These are phyloP conservation scores for Sorex maritimensis DNA, from an alignment of 2,797 vertebrate species.

Conservation along the genomic window DNA sequence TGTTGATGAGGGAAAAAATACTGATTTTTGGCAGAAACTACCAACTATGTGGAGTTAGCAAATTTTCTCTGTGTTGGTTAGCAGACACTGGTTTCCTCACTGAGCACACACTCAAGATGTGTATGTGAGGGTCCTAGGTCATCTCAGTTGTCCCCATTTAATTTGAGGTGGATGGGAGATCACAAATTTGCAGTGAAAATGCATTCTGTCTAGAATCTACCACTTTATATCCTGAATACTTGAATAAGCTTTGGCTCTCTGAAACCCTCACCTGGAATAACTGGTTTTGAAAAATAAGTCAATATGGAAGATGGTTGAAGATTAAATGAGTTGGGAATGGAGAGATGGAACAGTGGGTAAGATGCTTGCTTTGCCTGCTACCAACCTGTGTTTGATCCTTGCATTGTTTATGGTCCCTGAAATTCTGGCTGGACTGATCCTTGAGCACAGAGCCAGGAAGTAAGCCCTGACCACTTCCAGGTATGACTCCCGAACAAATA, in stretches of 20 bases:
- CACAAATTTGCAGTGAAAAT: too few species aligned
- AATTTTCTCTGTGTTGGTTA: not conserved
- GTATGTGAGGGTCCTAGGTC: not conserved
- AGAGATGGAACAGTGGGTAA: too few species aligned
- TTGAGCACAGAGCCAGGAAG: too few species aligned
- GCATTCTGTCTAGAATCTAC: not conserved
- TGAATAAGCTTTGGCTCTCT: not conserved
- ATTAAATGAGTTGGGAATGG: not conserved
- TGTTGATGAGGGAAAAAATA: not conserved
- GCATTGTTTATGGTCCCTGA: too few species aligned
- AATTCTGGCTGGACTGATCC: too few species aligned
- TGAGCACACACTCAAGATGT: not conserved
- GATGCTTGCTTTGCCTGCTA: too few species aligned
- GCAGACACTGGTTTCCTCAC: not conserved
- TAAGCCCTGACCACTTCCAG: too few species aligned
- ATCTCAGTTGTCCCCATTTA: not conserved
- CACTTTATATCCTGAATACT: not conserved
- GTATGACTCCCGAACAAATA: too few species aligned
- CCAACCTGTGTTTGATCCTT: too few species aligned
- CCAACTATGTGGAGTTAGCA: not conserved
- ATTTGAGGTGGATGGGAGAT: too few species aligned
- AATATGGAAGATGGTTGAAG: not conserved
- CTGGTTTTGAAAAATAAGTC: not conserved
- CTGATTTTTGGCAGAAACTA: not conserved
- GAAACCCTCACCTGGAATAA: not conserved